These are phyloP conservation scores for Tonatia bakeri DNA, from an alignment of 2,113 vertebrate genomes.

Conservation along the genomic window DNA sequence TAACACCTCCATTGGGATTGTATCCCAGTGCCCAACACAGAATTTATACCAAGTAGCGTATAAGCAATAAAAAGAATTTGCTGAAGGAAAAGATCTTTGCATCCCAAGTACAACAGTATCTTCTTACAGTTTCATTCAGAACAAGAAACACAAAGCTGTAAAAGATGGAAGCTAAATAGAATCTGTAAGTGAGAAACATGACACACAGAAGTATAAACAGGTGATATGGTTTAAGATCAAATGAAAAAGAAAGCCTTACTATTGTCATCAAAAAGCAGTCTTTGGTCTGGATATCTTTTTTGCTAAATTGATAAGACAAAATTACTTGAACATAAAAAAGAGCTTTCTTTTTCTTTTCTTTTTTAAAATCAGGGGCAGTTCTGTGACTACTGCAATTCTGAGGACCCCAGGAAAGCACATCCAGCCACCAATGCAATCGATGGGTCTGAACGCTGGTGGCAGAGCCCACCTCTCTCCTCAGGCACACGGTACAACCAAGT, in stretches of 20 bases:
- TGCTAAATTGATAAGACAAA: neutral
- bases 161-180: neutral
- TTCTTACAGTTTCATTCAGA: neutral
- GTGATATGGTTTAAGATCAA: neutral
- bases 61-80: neutral
- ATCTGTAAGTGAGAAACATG: neutral
- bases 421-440: conserved; percentile 88
- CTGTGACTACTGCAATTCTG: conserved; percentile 91
- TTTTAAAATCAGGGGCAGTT: conserved; percentile 87
- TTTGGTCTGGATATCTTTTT: neutral
- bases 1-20: rapidly evolving
- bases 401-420: conserved; percentile 88
- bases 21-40: neutral
- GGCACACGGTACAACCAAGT: conserved; percentile 89
- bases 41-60: neutral
- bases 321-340: neutral
- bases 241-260: neutral
- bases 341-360: neutral
- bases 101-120: neutral
- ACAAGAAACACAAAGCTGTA: neutral
- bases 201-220: neutral
- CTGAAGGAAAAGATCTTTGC: neutral
- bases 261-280: neutral
- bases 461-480: conserved; percentile 94
- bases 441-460: conserved; percentile 96